A percentile compares a stretch with the other conserved stretches of the same genome.
Conservation (phyloP, 1,140 invertebrate genomes). For the Euborellia annulipes region DNA sequence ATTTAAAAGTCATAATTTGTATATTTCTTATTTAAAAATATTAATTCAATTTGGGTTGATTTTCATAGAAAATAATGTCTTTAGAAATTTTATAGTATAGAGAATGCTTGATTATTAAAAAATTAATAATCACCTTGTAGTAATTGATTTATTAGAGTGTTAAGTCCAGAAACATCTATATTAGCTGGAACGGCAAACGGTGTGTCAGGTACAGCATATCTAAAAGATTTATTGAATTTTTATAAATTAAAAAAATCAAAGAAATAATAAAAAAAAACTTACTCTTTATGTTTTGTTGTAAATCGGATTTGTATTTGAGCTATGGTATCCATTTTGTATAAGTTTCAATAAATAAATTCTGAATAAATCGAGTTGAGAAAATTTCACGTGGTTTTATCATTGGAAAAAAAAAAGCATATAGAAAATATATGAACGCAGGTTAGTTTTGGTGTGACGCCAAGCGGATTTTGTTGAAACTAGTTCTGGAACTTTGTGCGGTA, state of each 20-base stretch:
- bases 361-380: too few species aligned
- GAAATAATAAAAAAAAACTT: slow-evolving; percentile 23
- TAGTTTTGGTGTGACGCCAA: too few species aligned
- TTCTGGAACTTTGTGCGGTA: too few species aligned
- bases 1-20: too few species aligned
- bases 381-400: too few species aligned
- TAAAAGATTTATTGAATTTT: slow-evolving; percentile 30
- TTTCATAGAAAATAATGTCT: not conserved
- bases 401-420: too few species aligned
- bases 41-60: too few species aligned
- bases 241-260: slow-evolving; percentile 14
- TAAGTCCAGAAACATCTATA: slow-evolving; percentile 50
- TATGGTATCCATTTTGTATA: not conserved
- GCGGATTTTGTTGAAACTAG: too few species aligned
- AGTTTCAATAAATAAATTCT: too few species aligned
- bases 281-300: slow-evolving; percentile 63
- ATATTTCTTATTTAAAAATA: too few species aligned
- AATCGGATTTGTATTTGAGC: slow-evolving; percentile 56
- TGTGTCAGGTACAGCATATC: slow-evolving; percentile 71
- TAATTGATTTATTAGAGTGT: slow-evolving; percentile 63
- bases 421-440: too few species aligned
- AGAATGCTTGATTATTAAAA: slow-evolving; percentile 2
- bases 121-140: slow-evolving; percentile 42
- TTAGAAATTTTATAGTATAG: slow-evolving; percentile 10
- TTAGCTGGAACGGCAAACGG: slow-evolving; percentile 62